phyloP scores from a whole-genome alignment of 2,888 invertebrate species.

The Drosophila trichaetosa region DNA sequence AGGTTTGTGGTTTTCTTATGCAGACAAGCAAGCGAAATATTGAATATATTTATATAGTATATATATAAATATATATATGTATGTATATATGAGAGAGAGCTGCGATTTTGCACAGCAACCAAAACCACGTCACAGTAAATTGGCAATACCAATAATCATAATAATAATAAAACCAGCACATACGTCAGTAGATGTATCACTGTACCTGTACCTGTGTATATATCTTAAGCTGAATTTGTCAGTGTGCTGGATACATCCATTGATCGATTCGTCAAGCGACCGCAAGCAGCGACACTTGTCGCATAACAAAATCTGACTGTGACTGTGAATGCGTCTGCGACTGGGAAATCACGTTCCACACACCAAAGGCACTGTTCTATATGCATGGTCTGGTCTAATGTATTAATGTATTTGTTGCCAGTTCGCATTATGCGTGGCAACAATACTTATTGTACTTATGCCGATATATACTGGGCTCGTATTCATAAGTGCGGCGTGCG shows the following conservation, averaged over 20 bases:
- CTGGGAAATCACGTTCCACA: neutral
- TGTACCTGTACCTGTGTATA: slow-evolving; percentile 14
- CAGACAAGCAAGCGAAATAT: neutral
- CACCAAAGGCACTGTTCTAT: slow-evolving; percentile 39
- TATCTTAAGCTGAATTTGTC: slow-evolving; percentile 15
- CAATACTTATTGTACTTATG: slow-evolving; percentile 59
- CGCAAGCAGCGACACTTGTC: slow-evolving; percentile 55
- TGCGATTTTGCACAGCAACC: slow-evolving; percentile 21
- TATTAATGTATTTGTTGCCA: slow-evolving; percentile 38
- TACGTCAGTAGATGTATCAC: slow-evolving; percentile 2
- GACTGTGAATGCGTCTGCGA: slow-evolving; percentile 13
- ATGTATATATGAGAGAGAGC: too few species aligned
- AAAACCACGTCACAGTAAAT: slow-evolving; percentile 33
- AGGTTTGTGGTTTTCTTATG: slow-evolving; percentile 17
- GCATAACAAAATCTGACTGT: slow-evolving; percentile 61
- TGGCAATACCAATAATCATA: slow-evolving; percentile 29
- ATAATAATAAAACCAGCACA: slow-evolving; percentile 43
- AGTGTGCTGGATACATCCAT: slow-evolving; percentile 45
- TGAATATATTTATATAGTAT: neutral
- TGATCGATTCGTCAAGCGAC: slow-evolving; percentile 66
- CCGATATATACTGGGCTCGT: slow-evolving; percentile 12
- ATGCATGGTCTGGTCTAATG: slow-evolving; percentile 39
- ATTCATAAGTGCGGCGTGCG: slow-evolving; percentile 31
- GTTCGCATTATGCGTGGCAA: slow-evolving; percentile 67
- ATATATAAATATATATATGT: too few species aligned